Evolutionary conservation across 2,113 vertebrate species (phyloP).

Genomic region (Trogon surrucura): DNA sequence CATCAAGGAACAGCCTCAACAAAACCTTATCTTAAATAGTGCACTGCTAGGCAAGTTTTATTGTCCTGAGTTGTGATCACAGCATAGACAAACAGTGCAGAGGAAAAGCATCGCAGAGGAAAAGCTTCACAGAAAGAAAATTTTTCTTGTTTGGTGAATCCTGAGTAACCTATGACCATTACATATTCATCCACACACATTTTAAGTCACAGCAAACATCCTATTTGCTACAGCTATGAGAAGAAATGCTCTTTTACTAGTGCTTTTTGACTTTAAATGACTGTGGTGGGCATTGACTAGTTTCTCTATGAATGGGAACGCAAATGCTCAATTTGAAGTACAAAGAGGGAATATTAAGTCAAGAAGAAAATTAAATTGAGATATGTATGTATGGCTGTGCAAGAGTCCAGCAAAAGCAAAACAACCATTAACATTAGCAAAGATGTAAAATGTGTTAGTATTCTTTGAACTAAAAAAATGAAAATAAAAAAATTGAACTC

Average conservation of each 20-base stretch:
- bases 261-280: neutral
- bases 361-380: neutral
- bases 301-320: neutral
- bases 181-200: accelerated
- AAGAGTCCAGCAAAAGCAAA: neutral
- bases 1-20: neutral
- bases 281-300: neutral
- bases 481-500: neutral
- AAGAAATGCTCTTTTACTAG: neutral
- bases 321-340: neutral
- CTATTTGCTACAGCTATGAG: neutral
- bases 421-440: neutral
- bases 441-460: neutral
- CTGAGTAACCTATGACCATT: neutral
- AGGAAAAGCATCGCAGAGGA: neutral
- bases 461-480: neutral
- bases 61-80: neutral
- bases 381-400: accelerated
- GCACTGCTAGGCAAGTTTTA: neutral
- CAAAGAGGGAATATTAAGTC: neutral
- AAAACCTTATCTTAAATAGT: neutral
- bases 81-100: neutral
- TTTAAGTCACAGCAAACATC: neutral
- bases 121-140: no score
- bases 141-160: neutral